Percentiles rank a stretch among this genome's conserved stretches.
Evolutionary conservation across 2,888 invertebrate genomes (phyloP).

Genomic region (Coelopa pilipes): DNA sequence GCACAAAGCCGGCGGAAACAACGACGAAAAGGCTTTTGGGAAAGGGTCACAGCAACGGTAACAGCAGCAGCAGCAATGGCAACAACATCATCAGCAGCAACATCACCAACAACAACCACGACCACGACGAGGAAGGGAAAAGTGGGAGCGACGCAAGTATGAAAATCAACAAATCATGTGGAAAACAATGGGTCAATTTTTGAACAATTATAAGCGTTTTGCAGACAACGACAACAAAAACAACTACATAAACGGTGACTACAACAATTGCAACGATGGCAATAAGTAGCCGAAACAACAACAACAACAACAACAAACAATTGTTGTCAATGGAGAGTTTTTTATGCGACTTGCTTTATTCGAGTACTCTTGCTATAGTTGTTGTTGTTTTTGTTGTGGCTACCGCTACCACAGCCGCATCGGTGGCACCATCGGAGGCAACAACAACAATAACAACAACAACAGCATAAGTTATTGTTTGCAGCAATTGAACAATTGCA

Average conservation of each 20-base stretch:
- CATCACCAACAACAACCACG: background rate
- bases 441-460: constrained; percentile 24
- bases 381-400: too few relatives aligned
- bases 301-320: constrained; percentile 7
- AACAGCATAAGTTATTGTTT: constrained; percentile 25
- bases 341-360: too few relatives aligned
- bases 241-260: too few relatives aligned
- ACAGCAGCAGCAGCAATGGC: background rate
- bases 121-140: background rate
- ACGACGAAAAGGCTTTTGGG: too few relatives aligned
- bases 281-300: too few relatives aligned
- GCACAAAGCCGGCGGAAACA: too few relatives aligned
- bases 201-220: constrained; percentile 49
- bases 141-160: constrained; percentile 29
- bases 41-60: too few relatives aligned
- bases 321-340: constrained; percentile 5
- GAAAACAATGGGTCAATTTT: constrained; percentile 63
- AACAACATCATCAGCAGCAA: background rate
- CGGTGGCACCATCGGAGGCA: constrained; percentile 15
- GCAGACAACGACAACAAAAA: constrained; percentile 25
- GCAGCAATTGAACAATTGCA: constrained; percentile 29
- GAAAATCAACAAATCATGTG: constrained; percentile 61
- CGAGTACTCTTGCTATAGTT: too few relatives aligned
- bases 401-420: constrained; percentile 34
- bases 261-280: too few relatives aligned